Base-by-base conservation (phyloP, 2,797 vertebrate genomes). In the Staurois parvus region DNA sequence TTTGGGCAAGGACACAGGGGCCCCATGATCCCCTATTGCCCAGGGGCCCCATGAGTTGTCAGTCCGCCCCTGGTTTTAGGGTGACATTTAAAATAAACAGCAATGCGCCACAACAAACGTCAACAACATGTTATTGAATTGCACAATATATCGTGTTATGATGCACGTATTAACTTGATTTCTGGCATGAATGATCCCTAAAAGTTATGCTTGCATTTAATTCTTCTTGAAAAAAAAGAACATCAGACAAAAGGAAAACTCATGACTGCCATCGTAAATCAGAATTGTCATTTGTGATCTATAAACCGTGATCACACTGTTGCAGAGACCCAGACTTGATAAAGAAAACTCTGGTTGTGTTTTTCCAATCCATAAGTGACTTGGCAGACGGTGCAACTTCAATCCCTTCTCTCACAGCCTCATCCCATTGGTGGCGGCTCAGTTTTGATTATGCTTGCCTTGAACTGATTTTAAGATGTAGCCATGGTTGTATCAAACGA, bases 391-490 rank as follows among this genome's bases (percentile, higher is more conserved):
- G n/a, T 13, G n/a, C 1, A 69, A 69, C 72, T 37, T 76, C 62
- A 76, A 29, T 40, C 45, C 21, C 26, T 24, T 72, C 30, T 67
- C 28, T 34, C 9, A 1, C 64, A 17, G 19, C 7, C 42, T 13
- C 67, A 52, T 77, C 76, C 75, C 67, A 29, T 45, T 45, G 83
- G 68, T 66, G 75, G 9, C 21, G n/a, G 26, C 8, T 79, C n/a
- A 30, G 19, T 79, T 73, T 17, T 72, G 34, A 42, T 81, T 72
- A 48, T 26, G 12, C 28, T 52, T 17, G 76, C 73, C 72, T 48
- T 81, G 73, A 72, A 79, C 68, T 85, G 32, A 70, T 69, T 48
- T 79, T 48, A 68, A 67, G 81, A 70, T 67, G 67, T 72, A 15
- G 5, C 29, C 64, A 19, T 29, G 37, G 28, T 26, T 12, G 66